These are phyloP conservation scores for Tamias sibiricus DNA, from an alignment of 2,113 vertebrate species.

Conservation along the genomic window DNA sequence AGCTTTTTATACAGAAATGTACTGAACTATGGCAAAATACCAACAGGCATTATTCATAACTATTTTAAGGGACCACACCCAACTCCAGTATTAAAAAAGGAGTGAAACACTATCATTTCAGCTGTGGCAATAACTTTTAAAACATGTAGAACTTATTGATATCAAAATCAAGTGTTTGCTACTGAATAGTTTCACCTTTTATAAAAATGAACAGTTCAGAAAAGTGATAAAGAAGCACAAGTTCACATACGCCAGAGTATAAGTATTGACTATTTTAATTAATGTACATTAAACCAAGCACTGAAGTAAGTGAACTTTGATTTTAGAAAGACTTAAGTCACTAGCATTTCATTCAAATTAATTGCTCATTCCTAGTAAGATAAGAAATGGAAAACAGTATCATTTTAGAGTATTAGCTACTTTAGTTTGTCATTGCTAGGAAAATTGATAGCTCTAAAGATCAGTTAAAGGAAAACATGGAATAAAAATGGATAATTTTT, in stretches of 20 bases:
- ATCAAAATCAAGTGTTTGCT: conserved; percentile 69
- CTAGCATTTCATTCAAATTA: conserved; percentile 73
- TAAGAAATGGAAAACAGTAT: conserved; percentile 64
- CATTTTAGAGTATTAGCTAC: conserved; percentile 28
- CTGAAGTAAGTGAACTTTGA: conserved; percentile 71
- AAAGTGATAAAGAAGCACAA: conserved; percentile 18
- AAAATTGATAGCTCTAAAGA: conserved; percentile 23
- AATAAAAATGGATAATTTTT: background rate
- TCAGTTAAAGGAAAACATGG: background rate
- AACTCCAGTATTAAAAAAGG: conserved; percentile 84
- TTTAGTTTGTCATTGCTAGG: background rate
- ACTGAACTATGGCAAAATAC: conserved; percentile 86
- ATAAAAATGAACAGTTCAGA: conserved; percentile 36
- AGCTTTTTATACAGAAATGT: conserved; percentile 83
- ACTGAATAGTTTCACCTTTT: conserved; percentile 65
- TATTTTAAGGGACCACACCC: conserved; percentile 88
- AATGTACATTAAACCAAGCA: conserved; percentile 74
- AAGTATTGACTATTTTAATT: conserved; percentile 71
- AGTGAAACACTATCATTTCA: conserved; percentile 85
- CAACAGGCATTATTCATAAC: conserved; percentile 88
- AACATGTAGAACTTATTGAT: conserved; percentile 71
- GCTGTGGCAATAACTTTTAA: conserved; percentile 79
- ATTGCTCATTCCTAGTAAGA: conserved; percentile 59
- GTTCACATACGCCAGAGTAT: background rate
- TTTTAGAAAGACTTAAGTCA: conserved; percentile 75